phyloP scores from a whole-genome alignment of 1,140 invertebrate species.

The Leptinotarsa defecta region DNA sequence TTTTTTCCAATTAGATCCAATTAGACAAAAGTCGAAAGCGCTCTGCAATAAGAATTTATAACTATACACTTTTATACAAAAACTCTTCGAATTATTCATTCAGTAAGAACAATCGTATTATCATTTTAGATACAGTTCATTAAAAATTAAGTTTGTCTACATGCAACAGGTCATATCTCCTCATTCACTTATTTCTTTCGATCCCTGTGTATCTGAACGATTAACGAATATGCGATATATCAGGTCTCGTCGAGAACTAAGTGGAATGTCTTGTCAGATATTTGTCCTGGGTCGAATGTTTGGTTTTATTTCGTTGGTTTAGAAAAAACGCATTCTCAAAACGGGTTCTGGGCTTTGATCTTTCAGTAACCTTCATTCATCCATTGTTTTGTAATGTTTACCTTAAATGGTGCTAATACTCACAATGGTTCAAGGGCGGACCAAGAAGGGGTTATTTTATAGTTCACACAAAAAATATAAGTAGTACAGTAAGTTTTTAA shows the following conservation, averaged over 20 bases:
- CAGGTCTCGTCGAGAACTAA: slow-evolving; percentile 39
- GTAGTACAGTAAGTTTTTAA: too few species aligned
- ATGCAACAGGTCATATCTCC: too few species aligned
- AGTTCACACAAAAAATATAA: neutral
- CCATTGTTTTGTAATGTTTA: slow-evolving; percentile 16
- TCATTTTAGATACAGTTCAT: too few species aligned
- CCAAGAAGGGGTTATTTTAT: neutral
- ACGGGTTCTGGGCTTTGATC: slow-evolving; percentile 20
- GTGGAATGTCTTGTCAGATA: slow-evolving; percentile 48
- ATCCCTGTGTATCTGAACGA: slow-evolving; percentile 21
- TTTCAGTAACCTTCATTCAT: slow-evolving; percentile 15
- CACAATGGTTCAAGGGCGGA: neutral
- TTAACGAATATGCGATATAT: slow-evolving; percentile 45
- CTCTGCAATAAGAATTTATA: too few species aligned
- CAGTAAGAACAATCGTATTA: too few species aligned
- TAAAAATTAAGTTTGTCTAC: too few species aligned
- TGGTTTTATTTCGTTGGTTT: slow-evolving; percentile 32
- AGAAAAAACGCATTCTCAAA: slow-evolving; percentile 24
- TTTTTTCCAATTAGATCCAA: too few species aligned
- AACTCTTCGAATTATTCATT: too few species aligned
- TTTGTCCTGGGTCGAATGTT: slow-evolving; percentile 37
- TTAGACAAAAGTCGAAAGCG: too few species aligned
- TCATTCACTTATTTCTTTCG: neutral
- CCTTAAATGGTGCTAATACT: slow-evolving; percentile 8
- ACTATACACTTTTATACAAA: too few species aligned